Base-by-base conservation (phyloP, 2,888 invertebrate genomes). In the Cheilosia variabilis region DNA sequence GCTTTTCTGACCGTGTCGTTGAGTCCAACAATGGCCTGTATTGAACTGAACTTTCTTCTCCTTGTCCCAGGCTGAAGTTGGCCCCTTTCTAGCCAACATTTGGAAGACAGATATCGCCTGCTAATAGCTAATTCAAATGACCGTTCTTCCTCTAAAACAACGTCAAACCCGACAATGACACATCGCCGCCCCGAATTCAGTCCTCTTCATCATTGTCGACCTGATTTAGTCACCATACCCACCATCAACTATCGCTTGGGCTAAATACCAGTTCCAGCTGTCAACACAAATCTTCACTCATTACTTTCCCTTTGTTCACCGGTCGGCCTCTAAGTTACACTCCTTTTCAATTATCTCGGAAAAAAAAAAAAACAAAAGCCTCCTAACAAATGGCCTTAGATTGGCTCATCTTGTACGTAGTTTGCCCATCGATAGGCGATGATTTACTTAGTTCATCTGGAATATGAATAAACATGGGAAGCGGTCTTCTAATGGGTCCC, bases 381-480 rank as follows among this genome's bases (percentile, higher is more conserved):
- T 57, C 10, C n/a, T 82, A 55, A 76, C 45, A 82, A 82, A 71
- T 65, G 76, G 27, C 69, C 52, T 27, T 10, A 76, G 76, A 82
- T 76, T 71, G 71, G 65, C 52, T 52, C 53, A 65, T 76, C 57
- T 53, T 76, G 58, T 76, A 52, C 45, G 69, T 58, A 57, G 69
- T 69, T 78, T 69, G 57, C 55, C 69, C 47, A 41, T 22, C 69
- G 62, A 71, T 62, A 78, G 58, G 1, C 53, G 62, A 58, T 58
- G 75, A 62, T 62, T 62, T 47, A 73, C 57, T 34, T 27, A 55
- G 19, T 31, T 57, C 13, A 53, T 22, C 53, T n/a, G 13, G 19
- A 6, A 52, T 76, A 82, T 76, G 81, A 82, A 82, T 82, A 76
- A 82, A 76, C 81, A 82, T 82, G 10, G 15, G 31, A n/a, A 13